A percentile compares a stretch with the other conserved stretches of the same genome.
These are phyloP conservation scores for Calycopis cecrops DNA, from an alignment of 1,140 invertebrate species.

Conservation along the genomic window DNA sequence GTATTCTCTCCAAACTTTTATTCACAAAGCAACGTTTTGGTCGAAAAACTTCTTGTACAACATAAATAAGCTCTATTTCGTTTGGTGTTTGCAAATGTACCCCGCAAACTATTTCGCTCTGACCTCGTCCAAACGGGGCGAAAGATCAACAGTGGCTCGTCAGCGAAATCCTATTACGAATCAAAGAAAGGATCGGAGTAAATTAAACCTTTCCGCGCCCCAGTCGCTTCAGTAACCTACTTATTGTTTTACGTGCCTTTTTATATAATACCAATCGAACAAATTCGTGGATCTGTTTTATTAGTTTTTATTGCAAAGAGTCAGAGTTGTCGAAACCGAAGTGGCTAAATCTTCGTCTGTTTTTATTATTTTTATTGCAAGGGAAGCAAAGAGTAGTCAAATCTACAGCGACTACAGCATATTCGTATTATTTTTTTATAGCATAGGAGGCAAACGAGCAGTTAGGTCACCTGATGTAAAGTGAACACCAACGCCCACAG, in stretches of 20 bases:
- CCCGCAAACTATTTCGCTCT: neutral
- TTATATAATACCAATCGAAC: too few species aligned
- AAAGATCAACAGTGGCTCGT: conserved; percentile 6
- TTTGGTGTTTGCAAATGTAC: neutral
- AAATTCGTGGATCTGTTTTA: too few species aligned
- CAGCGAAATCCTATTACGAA: conserved; percentile 6
- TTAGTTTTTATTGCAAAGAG: too few species aligned
- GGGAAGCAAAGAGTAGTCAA: too few species aligned
- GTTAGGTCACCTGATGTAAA: too few species aligned
- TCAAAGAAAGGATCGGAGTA: conserved; percentile 3
- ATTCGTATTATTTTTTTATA: too few species aligned
- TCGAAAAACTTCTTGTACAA: neutral
- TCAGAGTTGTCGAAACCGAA: too few species aligned
- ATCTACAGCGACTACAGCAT: too few species aligned
- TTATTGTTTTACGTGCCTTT: neutral
- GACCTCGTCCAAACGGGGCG: neutral
- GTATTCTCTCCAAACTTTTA: neutral
- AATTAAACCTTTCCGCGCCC: neutral
- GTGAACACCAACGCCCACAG: too few species aligned
- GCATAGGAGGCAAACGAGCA: too few species aligned
- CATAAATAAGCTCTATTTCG: neutral
- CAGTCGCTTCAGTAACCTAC: neutral
- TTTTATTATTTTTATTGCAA: too few species aligned
- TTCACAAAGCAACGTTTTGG: neutral
- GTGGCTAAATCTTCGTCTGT: too few species aligned